Percentiles rank a stretch among this genome's conserved stretches.
Conservation (phyloP, 2,797 vertebrate genomes). For the Helostoma temminkii region DNA sequence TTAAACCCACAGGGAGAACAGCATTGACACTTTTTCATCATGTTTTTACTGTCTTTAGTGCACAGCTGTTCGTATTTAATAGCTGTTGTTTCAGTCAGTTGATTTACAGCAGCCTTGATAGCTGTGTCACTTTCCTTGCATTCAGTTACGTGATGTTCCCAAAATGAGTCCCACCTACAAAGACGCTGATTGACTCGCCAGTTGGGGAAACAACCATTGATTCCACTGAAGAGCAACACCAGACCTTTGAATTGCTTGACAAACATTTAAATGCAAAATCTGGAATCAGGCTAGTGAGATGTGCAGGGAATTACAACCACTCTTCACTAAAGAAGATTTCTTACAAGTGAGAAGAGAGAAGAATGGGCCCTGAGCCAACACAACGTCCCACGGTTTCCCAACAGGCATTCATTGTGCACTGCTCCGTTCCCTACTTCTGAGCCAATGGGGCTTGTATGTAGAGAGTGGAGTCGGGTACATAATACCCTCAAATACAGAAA, state of each 20-base stretch:
- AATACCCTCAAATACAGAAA: slow-evolving; percentile 49
- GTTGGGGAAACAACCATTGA: slow-evolving; percentile 39
- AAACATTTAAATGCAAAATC: slow-evolving; percentile 58
- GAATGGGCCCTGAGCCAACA: slow-evolving; percentile 69
- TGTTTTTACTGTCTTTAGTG: slow-evolving; percentile 36
- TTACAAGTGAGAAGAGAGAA: slow-evolving; percentile 52
- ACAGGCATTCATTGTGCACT: slow-evolving; percentile 68
- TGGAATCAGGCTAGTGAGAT: slow-evolving; percentile 64
- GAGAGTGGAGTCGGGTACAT: slow-evolving; percentile 41
- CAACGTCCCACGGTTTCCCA: slow-evolving; percentile 65
- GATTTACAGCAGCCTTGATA: slow-evolving; percentile 53
- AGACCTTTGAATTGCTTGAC: slow-evolving; percentile 46
- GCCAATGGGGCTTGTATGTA: slow-evolving; percentile 48
- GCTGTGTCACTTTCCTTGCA: slow-evolving; percentile 35
- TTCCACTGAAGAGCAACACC: slow-evolving; percentile 37
- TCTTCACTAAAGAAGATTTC: slow-evolving; percentile 72
- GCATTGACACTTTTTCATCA: slow-evolving; percentile 39
- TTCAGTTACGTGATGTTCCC: slow-evolving; percentile 33
- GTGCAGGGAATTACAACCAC: slow-evolving; percentile 82
- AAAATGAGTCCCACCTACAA: slow-evolving; percentile 44
- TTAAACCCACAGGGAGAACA: slow-evolving; percentile 43
- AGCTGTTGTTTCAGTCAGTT: slow-evolving; percentile 50
- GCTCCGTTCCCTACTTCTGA: slow-evolving; percentile 56
- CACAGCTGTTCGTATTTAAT: slow-evolving; percentile 62
- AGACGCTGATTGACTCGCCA: slow-evolving; percentile 35